Evolutionary conservation across 2,113 vertebrate species (phyloP), one percentile per base, ranked within the genome.

Genomic region (Perca flavescens): DNA sequence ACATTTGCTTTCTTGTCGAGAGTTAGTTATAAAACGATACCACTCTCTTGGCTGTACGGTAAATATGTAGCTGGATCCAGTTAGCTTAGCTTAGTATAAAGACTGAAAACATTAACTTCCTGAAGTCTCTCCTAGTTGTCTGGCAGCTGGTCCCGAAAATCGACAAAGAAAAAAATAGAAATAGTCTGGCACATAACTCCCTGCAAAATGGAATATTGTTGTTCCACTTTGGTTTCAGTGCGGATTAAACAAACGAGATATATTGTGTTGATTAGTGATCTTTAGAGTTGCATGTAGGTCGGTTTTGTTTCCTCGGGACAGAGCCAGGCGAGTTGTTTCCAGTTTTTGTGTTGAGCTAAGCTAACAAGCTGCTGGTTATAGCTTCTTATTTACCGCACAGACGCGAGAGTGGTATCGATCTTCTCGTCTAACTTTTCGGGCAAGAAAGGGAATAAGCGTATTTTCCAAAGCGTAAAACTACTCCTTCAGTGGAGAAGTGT

Each of bases 31-130:
- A 25, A 67, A 49, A 34, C 13, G 19, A 34, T 56, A n/a, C 2
- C 2, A 22, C 21, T 54, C 6, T 53, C 28, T 57, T 28, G 13
- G 12, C 14, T 22, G 25, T n/a, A 16, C 0, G 13, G 6, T 36
- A 22, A 52, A 62, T 62, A 50, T 52, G 47, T 50, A 62, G 4
- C 57, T 25, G 21, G 5, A 25, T 5, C 15, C 15, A 75, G 21
- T 62, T 34, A 15, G 25, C 69, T 49, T 60, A 60, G 70, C 56
- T 61, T 74, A 63, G 72, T 31, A 25, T 61, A 34, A 74, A 15
- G 52, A 40, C 17, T 52, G 16, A 52, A 67, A 31, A 31, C 8
- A 31, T 22, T 34, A 34, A 34, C 31, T 34, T 34, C 31, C 31
- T 34, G 31, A 34, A 34, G 31, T 34, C 31, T 34, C 31, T 34